Conservation (phyloP, 2,797 vertebrate species). For the Enteromius radiatus region DNA sequence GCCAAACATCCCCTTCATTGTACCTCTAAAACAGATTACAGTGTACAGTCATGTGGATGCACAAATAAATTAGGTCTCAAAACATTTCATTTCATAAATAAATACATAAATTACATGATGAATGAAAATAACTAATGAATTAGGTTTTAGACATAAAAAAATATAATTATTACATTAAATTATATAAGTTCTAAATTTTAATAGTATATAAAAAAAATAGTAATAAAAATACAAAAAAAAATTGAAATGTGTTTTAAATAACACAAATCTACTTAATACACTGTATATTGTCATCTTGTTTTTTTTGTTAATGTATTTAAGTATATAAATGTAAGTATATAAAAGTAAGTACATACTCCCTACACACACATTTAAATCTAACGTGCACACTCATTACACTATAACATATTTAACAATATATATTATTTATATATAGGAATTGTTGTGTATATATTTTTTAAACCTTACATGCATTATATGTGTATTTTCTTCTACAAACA, state of each 20-base stretch:
- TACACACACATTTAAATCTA: background rate
- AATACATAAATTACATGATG: background rate
- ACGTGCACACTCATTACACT: background rate
- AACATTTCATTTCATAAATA: background rate
- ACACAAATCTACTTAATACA: background rate
- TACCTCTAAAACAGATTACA: background rate
- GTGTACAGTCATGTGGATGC: background rate
- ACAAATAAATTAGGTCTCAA: background rate
- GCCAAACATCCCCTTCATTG: conserved; percentile 31
- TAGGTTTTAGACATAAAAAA: background rate
- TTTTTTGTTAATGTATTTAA: background rate
- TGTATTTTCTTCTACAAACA: background rate
- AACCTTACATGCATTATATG: background rate
- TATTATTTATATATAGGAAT: background rate
- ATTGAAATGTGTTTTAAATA: background rate
- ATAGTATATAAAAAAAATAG: background rate
- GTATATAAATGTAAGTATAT: background rate
- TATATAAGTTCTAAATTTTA: no score
- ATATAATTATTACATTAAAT: background rate
- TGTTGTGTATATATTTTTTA: background rate
- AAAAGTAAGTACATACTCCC: no score
- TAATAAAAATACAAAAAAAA: background rate
- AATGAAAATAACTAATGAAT: background rate
- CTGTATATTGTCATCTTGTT: background rate
- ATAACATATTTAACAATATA: background rate